A percentile compares a stretch with the other conserved stretches of the same genome.
Conservation (phyloP, 2,113 vertebrate genomes). For the Macroglossus sobrinus region DNA sequence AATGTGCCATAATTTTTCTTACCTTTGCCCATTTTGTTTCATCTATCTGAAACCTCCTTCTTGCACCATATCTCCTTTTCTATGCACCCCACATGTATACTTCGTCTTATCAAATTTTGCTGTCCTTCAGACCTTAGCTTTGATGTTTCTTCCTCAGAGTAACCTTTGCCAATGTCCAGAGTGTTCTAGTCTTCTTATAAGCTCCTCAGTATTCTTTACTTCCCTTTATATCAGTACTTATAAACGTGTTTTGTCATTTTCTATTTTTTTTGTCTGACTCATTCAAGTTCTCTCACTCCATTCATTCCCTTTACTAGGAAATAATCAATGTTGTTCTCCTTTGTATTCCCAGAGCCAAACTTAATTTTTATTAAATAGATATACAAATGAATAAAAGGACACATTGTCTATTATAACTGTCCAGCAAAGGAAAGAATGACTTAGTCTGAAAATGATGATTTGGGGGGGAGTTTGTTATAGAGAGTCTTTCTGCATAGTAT, state of each 20-base stretch:
- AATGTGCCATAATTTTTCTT: neutral
- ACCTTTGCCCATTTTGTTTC: neutral
- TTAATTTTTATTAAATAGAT: neutral
- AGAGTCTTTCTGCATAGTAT: neutral
- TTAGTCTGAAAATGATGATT: neutral
- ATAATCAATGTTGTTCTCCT: neutral
- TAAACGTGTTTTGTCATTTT: neutral
- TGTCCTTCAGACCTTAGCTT: neutral
- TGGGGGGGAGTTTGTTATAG: neutral
- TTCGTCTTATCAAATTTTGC: neutral
- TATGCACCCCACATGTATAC: accelerated
- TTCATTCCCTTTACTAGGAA: neutral
- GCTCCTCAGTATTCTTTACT: neutral
- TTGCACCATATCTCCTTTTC: accelerated
- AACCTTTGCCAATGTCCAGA: neutral
- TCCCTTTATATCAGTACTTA: neutral
- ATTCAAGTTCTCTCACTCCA: neutral
- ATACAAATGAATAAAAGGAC: neutral
- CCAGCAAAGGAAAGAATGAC: neutral
- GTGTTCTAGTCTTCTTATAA: neutral
- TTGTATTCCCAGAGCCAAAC: neutral
- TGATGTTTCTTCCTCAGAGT: neutral
- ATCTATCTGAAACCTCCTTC: neutral
- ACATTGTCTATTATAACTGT: neutral
- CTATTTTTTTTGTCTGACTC: neutral